Base-by-base conservation (phyloP, 1,140 invertebrate genomes). In the Pseudomyrmex concolor region DNA sequence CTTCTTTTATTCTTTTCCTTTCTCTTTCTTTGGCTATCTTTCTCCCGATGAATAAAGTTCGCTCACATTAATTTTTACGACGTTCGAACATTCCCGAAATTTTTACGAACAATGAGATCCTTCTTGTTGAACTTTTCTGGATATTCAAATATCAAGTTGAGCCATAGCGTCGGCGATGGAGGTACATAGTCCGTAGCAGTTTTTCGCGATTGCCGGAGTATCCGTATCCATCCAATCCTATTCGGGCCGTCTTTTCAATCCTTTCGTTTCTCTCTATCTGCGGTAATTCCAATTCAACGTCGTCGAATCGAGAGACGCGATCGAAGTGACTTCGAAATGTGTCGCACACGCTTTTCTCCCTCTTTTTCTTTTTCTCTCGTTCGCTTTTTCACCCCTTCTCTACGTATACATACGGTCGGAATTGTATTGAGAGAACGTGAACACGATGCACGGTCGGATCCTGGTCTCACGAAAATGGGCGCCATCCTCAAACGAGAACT, bases 261-360 rank as follows among this genome's bases (percentile, higher is more conserved):
- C 80, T 83, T 85, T 63, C 64, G 57, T 50, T 55, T 48, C 34
- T 70, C 57, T 73, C 66, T 68, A 72, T 83, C 81, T 45, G 68
- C 43, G 62, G 80, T 86, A 86, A 86, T 86, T 76, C 71, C 84
- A 84, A 84, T 84, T 87, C 73, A 73, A 50, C 73, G 66, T 84
- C 84, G 67, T 73, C 84, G 77, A 87, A 78, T 78, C 86, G 71
- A 77, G 72, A 83, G 72, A 71, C 45, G 60, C 71, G 66, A 87
- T 86, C 78, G 59, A 57, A 70, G 43, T 62, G 50, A 83, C 85
- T 86, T 76, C 54, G 71, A 74, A 86, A 72, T 72, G 59, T 63
- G 84, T 70, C 84, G 80, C 71, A 48, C 60, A 13, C n/a, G 45
- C 19, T n/a, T 13, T 9, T 22, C 8, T 48, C 34, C 62, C 68